Evolutionary conservation across 2,888 invertebrate species (phyloP).

Genomic region (Tachina lurida): DNA sequence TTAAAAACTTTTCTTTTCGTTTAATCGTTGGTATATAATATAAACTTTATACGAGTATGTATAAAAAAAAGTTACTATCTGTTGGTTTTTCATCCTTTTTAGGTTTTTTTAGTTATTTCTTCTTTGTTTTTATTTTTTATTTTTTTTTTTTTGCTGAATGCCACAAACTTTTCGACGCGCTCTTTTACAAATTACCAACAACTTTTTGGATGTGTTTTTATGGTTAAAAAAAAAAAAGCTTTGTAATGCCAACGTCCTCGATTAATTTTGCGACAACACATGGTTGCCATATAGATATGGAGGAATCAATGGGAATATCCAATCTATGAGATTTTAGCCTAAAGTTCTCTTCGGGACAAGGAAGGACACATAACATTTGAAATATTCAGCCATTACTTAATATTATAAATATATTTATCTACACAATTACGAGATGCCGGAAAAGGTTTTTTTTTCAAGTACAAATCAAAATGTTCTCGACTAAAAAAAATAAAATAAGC

Average conservation of each 20-base stretch:
- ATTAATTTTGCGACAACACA: constrained; percentile 17
- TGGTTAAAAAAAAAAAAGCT: constrained; percentile 47
- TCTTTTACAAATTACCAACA: constrained; percentile 81
- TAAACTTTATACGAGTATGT: constrained; percentile 14
- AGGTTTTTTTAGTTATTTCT: constrained; percentile 62
- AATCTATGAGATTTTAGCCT: too few relatives aligned
- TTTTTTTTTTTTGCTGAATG: constrained; percentile 71
- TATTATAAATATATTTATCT: too few relatives aligned
- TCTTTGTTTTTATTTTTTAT: neutral
- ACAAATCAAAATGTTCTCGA: too few relatives aligned
- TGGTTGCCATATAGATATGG: constrained; percentile 35
- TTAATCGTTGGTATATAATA: constrained; percentile 55
- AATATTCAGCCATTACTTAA: too few relatives aligned
- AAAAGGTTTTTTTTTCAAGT: too few relatives aligned
- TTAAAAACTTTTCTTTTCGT: constrained; percentile 63
- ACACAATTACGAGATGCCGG: too few relatives aligned
- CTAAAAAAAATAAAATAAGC: too few relatives aligned
- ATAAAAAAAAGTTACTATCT: constrained; percentile 66
- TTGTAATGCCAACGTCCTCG: constrained; percentile 46
- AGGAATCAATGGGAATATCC: too few relatives aligned
- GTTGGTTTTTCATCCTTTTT: constrained; percentile 71
- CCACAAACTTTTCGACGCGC: constrained; percentile 80
- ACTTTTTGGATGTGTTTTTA: constrained; percentile 70
- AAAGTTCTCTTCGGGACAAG: too few relatives aligned
- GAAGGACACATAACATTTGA: too few relatives aligned